Evolutionary conservation across 53 echinoderm and acorn worm genomes (phyloP).

Genomic region (Antedon mediterranea): DNA sequence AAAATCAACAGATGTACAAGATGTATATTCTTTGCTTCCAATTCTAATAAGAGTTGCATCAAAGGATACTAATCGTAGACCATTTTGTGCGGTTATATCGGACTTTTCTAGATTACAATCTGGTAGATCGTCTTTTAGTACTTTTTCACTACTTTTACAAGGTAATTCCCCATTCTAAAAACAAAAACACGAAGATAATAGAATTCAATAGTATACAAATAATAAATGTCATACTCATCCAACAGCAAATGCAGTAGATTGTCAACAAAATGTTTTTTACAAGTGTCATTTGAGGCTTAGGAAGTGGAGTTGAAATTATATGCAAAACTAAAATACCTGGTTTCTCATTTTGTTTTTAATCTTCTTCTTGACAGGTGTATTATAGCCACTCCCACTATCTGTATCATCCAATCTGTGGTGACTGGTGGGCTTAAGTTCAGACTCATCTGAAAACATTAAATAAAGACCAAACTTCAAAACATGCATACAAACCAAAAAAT

Average conservation of each 20-base stretch:
- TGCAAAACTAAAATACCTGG: too few relatives aligned
- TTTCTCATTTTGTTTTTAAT: background rate
- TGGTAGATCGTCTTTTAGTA: background rate
- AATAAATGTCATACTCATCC: too few relatives aligned
- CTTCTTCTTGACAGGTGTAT: too few relatives aligned
- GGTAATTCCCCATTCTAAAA: too few relatives aligned
- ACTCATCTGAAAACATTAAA: background rate
- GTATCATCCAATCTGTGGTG: background rate
- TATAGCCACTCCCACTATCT: background rate
- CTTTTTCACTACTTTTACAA: background rate
- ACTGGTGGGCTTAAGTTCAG: background rate
- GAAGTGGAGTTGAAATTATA: too few relatives aligned
- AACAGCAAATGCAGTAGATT: too few relatives aligned
- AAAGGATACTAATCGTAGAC: background rate
- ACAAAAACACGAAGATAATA: too few relatives aligned
- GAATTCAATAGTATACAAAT: too few relatives aligned
- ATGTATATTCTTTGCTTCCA: background rate
- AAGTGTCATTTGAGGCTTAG: too few relatives aligned
- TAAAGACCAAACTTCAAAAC: too few relatives aligned
- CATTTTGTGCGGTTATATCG: background rate
- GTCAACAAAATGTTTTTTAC: too few relatives aligned
- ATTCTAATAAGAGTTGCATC: background rate
- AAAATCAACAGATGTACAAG: background rate
- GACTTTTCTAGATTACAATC: background rate
- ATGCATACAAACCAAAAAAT: too few relatives aligned